Evolutionary conservation across 2,113 vertebrate species (phyloP), one percentile per base, ranked within the genome.

Genomic region (Macroglossus sobrinus): DNA sequence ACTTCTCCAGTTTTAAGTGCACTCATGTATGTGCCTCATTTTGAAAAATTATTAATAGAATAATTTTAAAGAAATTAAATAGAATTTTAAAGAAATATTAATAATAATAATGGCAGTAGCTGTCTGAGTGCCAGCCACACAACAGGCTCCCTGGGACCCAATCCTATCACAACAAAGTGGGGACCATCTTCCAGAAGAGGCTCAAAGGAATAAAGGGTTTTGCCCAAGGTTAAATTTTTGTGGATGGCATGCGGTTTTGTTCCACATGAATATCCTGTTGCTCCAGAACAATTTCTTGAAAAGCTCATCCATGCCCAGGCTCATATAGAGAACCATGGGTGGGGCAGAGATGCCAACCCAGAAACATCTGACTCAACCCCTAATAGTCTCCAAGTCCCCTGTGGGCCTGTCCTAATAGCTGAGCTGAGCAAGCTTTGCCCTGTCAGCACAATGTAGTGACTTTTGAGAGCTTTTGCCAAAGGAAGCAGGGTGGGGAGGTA

Each of bases 361-460:
- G 69, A 33, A 45, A 55, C 40, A 8, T 33, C 19, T 19, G n/a
- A 50, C 80, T 90, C 53, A 43, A 22, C 19, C 5, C 0, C 2
- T 18, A n/a, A 47, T 47, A 13, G 47, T 76, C 75, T 63, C 30
- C 61, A 84, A 15, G 5, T 57, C 74, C 55, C 74, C 43, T 13
- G 10, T 28, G 63, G 53, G 71, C 89, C 71, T 53, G 55, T 76
- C 63, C 35, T 30, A 21, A 68, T 0, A 2, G 59, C 84, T n/a
- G 35, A 53, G 84, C 28, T 24, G 16, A 81, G 28, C 33, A 13
- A n/a, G n/a, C 57, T 80, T 33, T 89, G 94, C 59, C 4, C 18
- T 18, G 50, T 96, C 95, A 97, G 79, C 96, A 89, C 57, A 75
- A 72, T 15, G 19, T 71, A 82, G 35, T 45, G 72, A 50, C 47